A percentile compares a stretch with the other conserved stretches of the same genome.
Evolutionary conservation across 2,888 invertebrate genomes (phyloP).

Genomic region (Nysson spinosus): DNA sequence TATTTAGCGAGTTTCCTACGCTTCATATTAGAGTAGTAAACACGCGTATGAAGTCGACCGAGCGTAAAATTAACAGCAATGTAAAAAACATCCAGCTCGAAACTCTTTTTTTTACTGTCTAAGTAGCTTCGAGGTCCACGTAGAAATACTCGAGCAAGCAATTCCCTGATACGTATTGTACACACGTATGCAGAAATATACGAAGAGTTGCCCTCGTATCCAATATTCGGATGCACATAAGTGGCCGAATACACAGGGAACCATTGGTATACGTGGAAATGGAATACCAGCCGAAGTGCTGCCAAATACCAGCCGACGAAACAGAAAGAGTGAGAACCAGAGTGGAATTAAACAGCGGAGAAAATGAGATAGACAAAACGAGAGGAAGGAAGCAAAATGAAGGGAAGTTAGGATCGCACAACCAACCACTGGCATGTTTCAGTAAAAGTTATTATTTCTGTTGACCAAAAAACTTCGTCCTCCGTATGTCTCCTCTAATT

Average conservation of each 20-base stretch:
- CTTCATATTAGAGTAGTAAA: neutral
- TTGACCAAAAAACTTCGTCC: no score
- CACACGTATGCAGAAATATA: no score
- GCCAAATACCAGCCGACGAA: conserved; percentile 20
- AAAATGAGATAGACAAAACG: conserved; percentile 18
- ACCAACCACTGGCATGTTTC: conserved; percentile 54
- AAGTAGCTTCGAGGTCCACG: neutral
- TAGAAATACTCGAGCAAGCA: conserved; percentile 3
- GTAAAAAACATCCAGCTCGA: neutral
- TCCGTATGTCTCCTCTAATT: no score
- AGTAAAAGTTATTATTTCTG: conserved; percentile 64
- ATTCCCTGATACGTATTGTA: conserved; percentile 9
- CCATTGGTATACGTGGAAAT: conserved; percentile 41
- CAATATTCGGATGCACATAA: conserved; percentile 43
- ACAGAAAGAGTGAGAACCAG: conserved; percentile 2
- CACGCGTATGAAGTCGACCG: no score
- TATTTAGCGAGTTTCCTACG: no score
- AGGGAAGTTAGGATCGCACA: conserved; percentile 58
- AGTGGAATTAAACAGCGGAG: no score
- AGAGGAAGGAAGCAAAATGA: conserved; percentile 52
- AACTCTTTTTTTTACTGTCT: conserved; percentile 21
- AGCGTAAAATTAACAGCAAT: conserved; percentile 18
- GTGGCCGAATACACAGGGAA: conserved; percentile 37
- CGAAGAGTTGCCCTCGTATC: conserved; percentile 30
- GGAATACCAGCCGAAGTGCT: conserved; percentile 35